A percentile compares a stretch with the other conserved stretches of the same genome.
Evolutionary conservation across 1,140 invertebrate species (phyloP).

Genomic region (Drosophila mauritiana): DNA sequence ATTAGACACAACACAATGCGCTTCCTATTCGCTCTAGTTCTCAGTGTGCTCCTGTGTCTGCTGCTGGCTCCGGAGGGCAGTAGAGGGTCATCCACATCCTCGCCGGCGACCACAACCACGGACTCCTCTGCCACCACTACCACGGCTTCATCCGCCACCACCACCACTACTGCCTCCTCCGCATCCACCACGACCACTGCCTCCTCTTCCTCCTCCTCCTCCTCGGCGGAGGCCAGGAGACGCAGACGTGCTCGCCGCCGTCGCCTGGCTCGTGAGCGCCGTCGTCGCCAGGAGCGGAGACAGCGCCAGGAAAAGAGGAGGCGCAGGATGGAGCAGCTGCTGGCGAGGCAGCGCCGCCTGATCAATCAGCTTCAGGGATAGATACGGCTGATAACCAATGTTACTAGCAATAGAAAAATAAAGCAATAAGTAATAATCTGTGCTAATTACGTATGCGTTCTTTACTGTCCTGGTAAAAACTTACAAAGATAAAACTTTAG

Average conservation of each 20-base stretch:
- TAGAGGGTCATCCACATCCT: no score
- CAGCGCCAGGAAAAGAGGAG: conserved; percentile 17
- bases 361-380: conserved; percentile 15
- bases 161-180: conserved; percentile 7
- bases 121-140: conserved; percentile 6
- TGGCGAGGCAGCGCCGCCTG: conserved; percentile 15
- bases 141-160: neutral
- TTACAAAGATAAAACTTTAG: no score
- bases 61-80: conserved; percentile 14
- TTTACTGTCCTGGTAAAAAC: no score
- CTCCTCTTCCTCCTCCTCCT: conserved; percentile 4
- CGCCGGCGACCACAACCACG: conserved; percentile 3
- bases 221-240: conserved; percentile 22
- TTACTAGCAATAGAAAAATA: no score
- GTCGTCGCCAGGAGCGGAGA: conserved; percentile 18
- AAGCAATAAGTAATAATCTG: no score
- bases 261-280: conserved; percentile 25
- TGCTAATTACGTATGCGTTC: no score
- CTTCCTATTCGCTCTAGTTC: conserved; percentile 16
- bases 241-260: conserved; percentile 26
- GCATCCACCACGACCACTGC: conserved; percentile 9
- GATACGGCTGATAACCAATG: neutral
- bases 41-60: conserved; percentile 22
- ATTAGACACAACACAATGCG: conserved; percentile 27
- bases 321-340: conserved; percentile 21